Conservation (phyloP, 2,113 vertebrate species). For the Xenopus borealis region DNA sequence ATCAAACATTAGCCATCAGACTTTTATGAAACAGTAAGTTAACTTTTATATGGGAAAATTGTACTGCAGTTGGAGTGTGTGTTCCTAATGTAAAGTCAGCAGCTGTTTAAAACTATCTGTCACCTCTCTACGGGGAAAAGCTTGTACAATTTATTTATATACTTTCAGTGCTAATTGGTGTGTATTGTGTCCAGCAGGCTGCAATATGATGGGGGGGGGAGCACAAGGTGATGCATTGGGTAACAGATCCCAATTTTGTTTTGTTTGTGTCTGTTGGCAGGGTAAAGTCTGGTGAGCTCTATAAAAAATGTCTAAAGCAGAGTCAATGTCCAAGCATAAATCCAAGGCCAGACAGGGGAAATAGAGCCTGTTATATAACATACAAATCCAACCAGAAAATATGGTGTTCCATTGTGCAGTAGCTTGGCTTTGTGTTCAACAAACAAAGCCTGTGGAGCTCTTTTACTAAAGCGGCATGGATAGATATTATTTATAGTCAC, state of each 20-base stretch:
- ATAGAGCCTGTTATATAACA: too few relatives aligned
- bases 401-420: too few relatives aligned
- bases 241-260: slow-evolving; percentile 51
- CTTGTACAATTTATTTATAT: slow-evolving; percentile 50
- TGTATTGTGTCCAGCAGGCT: slow-evolving; percentile 48
- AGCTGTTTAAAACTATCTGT: slow-evolving; percentile 47
- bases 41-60: too few relatives aligned
- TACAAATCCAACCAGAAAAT: too few relatives aligned
- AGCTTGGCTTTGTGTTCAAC: too few relatives aligned
- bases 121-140: slow-evolving; percentile 23
- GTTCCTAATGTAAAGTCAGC: slow-evolving; percentile 20
- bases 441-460: too few relatives aligned
- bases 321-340: too few relatives aligned
- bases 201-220: slow-evolving; percentile 41
- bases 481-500: too few relatives aligned
- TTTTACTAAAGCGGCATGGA: too few relatives aligned
- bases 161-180: slow-evolving; percentile 53
- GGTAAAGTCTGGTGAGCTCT: slow-evolving; percentile 7
- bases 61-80: too few relatives aligned
- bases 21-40: neutral
- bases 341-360: too few relatives aligned
- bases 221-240: slow-evolving; percentile 50
- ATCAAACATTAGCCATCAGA: neutral
- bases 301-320: too few relatives aligned
- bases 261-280: slow-evolving; percentile 51